phyloP scores from a whole-genome alignment of 1,140 invertebrate species.

The Alviniconcha marisindica region DNA sequence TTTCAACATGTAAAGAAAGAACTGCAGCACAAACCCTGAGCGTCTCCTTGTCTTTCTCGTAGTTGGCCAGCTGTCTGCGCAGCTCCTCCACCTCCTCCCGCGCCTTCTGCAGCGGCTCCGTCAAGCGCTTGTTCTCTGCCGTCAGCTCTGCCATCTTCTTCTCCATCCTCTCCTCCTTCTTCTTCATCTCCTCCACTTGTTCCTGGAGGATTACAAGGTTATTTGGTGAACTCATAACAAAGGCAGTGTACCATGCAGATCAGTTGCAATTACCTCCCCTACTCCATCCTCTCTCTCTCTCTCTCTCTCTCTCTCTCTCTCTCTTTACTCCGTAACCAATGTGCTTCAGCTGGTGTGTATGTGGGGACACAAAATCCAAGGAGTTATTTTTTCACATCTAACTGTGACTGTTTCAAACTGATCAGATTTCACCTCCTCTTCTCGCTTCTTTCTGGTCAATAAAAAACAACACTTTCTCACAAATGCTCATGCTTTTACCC shows the following conservation, averaged over 20 bases:
- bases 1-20: slow-evolving; percentile 11
- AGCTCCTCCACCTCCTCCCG: slow-evolving; percentile 83
- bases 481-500: no score
- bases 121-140: slow-evolving; percentile 85
- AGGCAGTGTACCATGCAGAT: not conserved
- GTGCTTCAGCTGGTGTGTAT: no score
- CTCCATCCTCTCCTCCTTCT: slow-evolving; percentile 86
- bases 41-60: slow-evolving; percentile 87
- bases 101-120: slow-evolving; percentile 83
- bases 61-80: slow-evolving; percentile 85
- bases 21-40: slow-evolving; percentile 72
- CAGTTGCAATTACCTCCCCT: not conserved
- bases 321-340: no score
- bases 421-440: no score
- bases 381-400: no score
- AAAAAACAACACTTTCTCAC: no score
- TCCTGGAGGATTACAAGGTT: slow-evolving; percentile 82
- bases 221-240: no score
- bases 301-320: not conserved
- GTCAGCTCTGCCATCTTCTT: slow-evolving; percentile 82
- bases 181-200: slow-evolving; percentile 90
- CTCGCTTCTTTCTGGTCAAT: no score
- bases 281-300: not conserved
- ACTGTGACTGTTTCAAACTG: no score
- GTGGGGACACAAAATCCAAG: no score